Percentiles rank a stretch among this genome's conserved stretches.
phyloP scores from a whole-genome alignment of 2,797 vertebrate species.

The Anisognathus igniventris region DNA sequence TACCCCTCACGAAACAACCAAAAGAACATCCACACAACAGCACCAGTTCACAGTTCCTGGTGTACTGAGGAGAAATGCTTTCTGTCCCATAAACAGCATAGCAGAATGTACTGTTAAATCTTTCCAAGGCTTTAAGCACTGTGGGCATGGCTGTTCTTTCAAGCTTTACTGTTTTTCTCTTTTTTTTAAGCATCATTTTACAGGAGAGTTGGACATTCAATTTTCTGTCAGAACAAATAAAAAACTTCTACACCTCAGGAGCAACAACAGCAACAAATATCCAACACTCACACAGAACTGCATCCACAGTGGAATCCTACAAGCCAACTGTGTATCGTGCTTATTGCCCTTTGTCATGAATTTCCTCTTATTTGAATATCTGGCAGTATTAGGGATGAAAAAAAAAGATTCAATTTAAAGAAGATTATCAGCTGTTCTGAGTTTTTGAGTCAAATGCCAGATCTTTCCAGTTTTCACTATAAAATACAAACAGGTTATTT shows the following conservation, averaged over 20 bases:
- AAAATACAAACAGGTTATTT: constrained; percentile 29
- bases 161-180: neutral
- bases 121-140: neutral
- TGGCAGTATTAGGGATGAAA: neutral
- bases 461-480: constrained; percentile 26
- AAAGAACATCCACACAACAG: neutral
- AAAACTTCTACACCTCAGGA: neutral
- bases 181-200: neutral
- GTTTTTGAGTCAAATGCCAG: constrained; percentile 16
- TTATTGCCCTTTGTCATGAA: neutral
- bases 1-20: neutral
- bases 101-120: neutral
- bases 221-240: neutral
- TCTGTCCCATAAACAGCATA: neutral
- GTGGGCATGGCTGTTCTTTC: neutral
- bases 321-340: neutral
- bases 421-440: constrained; percentile 12
- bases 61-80: neutral
- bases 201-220: neutral
- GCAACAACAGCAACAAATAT: neutral
- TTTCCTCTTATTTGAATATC: neutral
- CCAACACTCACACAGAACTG: neutral
- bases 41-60: neutral
- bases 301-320: neutral
- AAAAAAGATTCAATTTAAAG: neutral